Percentiles rank a stretch among this genome's conserved stretches.
These are phyloP conservation scores for Emmelina monodactyla DNA, from an alignment of 2,888 invertebrate genomes.

Conservation along the genomic window DNA sequence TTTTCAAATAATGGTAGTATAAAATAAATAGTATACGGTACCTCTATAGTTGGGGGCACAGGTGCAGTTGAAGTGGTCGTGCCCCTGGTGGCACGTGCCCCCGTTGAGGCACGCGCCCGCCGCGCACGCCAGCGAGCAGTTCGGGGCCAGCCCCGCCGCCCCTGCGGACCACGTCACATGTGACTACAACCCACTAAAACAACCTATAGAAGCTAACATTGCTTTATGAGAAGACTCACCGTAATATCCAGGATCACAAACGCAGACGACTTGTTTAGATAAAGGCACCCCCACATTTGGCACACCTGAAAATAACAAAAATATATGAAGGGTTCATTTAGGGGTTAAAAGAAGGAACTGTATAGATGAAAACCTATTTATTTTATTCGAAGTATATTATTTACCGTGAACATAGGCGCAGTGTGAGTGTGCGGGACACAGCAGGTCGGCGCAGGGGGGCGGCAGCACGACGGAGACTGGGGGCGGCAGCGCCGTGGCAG, in stretches of 20 bases:
- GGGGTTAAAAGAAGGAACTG: background rate
- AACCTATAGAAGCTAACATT: too few species aligned
- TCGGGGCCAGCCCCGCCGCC: slow-evolving; percentile 37
- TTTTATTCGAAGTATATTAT: too few species aligned
- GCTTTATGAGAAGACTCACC: slow-evolving; percentile 52
- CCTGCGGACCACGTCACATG: slow-evolving; percentile 24
- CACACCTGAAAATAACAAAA: slow-evolving; percentile 21
- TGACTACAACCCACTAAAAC: too few species aligned
- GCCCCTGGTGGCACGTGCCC: slow-evolving; percentile 69
- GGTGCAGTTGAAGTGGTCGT: slow-evolving; percentile 71
- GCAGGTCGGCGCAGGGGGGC: slow-evolving; percentile 52
- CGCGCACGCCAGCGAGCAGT: slow-evolving; percentile 62
- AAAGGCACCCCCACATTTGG: slow-evolving; percentile 31
- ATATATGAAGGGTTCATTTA: background rate
- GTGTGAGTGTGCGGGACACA: slow-evolving; percentile 72
- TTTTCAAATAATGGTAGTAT: too few species aligned
- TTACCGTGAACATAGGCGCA: slow-evolving; percentile 48
- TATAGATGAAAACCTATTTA: too few species aligned
- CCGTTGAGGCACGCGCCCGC: slow-evolving; percentile 79
- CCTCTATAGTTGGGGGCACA: slow-evolving; percentile 77
- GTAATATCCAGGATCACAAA: slow-evolving; percentile 71
- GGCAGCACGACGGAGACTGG: slow-evolving; percentile 38
- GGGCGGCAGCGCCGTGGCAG: slow-evolving; percentile 24
- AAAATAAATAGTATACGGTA: too few species aligned
- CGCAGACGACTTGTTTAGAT: slow-evolving; percentile 58